These are phyloP conservation scores for Portevinia maculata DNA, from an alignment of 2,888 invertebrate species.

Conservation along the genomic window DNA sequence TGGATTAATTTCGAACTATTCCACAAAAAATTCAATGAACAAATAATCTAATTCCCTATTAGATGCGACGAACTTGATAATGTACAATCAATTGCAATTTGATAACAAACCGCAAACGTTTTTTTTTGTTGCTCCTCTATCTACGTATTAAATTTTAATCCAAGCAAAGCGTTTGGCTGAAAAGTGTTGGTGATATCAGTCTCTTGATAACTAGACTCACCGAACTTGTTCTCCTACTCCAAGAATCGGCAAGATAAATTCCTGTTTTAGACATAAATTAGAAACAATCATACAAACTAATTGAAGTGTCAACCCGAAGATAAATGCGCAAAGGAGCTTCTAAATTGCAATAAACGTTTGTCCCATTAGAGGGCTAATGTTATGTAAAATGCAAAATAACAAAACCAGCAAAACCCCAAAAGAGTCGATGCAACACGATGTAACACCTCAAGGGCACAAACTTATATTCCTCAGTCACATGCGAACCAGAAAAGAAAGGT, in stretches of 20 bases:
- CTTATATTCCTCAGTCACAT: constrained; percentile 6
- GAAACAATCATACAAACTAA: too few relatives aligned
- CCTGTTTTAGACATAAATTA: not conserved
- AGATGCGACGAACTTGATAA: too few relatives aligned
- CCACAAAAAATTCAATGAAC: too few relatives aligned
- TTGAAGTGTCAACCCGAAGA: too few relatives aligned
- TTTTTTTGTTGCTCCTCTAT: not conserved
- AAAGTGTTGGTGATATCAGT: too few relatives aligned
- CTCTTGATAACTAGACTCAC: not conserved
- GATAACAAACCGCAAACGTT: not conserved
- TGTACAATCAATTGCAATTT: not conserved
- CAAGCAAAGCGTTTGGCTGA: not conserved
- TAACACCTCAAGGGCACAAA: constrained; percentile 34
- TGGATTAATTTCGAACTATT: too few relatives aligned
- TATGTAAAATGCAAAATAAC: constrained; percentile 57
- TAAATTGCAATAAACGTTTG: constrained; percentile 4
- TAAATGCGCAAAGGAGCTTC: too few relatives aligned
- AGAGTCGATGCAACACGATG: constrained; percentile 7
- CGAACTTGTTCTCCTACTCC: constrained; percentile 5
- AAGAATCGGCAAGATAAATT: not conserved
- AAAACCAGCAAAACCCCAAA: constrained; percentile 2
- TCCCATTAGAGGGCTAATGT: constrained; percentile 47
- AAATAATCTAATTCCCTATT: too few relatives aligned
- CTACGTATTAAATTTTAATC: constrained; percentile 21
- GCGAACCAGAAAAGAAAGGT: not conserved